These are phyloP conservation scores for Chrysomela aeneicollis DNA, from an alignment of 2,888 invertebrate species.

Conservation along the genomic window DNA sequence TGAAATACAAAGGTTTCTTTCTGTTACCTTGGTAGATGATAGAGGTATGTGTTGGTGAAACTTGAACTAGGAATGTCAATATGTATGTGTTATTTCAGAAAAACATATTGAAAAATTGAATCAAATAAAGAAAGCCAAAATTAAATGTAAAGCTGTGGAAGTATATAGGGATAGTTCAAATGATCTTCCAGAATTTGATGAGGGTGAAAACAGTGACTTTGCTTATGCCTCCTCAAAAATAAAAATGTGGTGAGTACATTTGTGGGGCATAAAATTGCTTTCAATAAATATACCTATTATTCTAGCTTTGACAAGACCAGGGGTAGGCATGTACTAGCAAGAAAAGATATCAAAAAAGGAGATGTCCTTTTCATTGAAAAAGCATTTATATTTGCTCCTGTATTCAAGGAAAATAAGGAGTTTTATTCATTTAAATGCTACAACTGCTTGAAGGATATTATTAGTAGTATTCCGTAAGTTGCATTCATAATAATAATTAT, in stretches of 20 bases:
- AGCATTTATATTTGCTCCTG: constrained; percentile 79
- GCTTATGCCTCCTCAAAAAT: constrained; percentile 65
- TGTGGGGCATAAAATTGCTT: constrained; percentile 19
- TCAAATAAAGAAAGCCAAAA: constrained; percentile 50
- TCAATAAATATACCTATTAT: constrained; percentile 19
- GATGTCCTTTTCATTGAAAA: constrained; percentile 82
- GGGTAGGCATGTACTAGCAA: constrained; percentile 74
- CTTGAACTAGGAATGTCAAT: background rate
- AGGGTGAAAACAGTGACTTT: constrained; percentile 65
- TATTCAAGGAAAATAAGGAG: constrained; percentile 65
- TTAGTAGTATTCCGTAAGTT: constrained; percentile 73
- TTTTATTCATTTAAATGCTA: constrained; percentile 70
- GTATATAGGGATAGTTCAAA: constrained; percentile 44
- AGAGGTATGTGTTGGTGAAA: constrained; percentile 49
- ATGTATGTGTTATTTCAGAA: constrained; percentile 40
- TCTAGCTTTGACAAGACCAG: constrained; percentile 65
- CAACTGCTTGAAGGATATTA: constrained; percentile 71
- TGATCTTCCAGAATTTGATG: constrained; percentile 60
- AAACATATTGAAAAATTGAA: constrained; percentile 51
- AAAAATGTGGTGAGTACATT: constrained; percentile 57
- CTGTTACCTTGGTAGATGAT: constrained; percentile 43
- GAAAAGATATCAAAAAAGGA: constrained; percentile 67
- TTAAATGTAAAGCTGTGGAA: constrained; percentile 40
- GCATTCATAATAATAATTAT: too few relatives aligned
- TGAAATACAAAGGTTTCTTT: constrained; percentile 46